These are phyloP conservation scores for Mustela nigripes DNA, from an alignment of 2,113 vertebrate genomes.

Conservation along the genomic window DNA sequence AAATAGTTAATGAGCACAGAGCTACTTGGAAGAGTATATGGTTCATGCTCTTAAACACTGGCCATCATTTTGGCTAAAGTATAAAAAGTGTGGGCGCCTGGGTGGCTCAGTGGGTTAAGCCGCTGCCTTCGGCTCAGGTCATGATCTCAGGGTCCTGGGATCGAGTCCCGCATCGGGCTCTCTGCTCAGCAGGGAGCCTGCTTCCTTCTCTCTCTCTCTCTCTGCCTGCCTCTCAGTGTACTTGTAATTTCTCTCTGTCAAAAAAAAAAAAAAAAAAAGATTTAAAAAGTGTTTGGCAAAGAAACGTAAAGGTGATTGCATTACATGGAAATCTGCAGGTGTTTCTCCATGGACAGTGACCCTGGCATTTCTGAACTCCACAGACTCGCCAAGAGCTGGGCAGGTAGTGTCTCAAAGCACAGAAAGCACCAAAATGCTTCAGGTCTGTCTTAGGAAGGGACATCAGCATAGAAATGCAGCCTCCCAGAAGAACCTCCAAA, in stretches of 20 bases:
- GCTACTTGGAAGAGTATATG: background rate
- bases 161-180: no score
- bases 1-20: background rate
- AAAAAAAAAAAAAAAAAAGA: no score
- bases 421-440: background rate
- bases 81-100: no score
- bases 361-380: background rate
- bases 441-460: background rate
- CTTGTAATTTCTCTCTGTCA: no score
- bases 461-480: background rate
- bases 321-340: fast-evolving
- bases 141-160: no score
- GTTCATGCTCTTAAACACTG: background rate
- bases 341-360: fast-evolving
- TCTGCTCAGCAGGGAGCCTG: no score
- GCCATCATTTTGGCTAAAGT: background rate
- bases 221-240: no score
- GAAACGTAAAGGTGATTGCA: background rate
- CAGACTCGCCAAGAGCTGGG: background rate
- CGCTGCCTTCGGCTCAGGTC: no score
- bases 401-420: background rate
- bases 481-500: background rate
- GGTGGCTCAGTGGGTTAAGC: no score
- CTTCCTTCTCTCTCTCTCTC: no score
- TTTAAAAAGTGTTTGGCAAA: fast-evolving